Conservation (phyloP, 2,797 vertebrate genomes). For the Amniataba percoides region DNA sequence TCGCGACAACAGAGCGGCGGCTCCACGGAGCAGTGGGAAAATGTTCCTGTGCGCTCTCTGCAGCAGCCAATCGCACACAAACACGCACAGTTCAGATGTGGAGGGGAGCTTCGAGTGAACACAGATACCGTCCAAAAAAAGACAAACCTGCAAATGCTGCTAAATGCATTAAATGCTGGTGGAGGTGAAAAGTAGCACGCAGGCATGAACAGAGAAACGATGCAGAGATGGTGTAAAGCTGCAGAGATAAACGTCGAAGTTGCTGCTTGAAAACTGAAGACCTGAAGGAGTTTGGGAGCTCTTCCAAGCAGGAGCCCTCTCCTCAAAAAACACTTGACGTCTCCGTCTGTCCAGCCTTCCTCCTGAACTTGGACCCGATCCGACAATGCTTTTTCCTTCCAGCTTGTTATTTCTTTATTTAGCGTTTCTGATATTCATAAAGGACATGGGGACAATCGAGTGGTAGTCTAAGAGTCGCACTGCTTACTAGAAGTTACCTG, state of each 20-base stretch:
- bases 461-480: neutral
- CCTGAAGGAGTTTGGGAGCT: slow-evolving; percentile 2
- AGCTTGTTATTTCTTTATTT: slow-evolving; percentile 6
- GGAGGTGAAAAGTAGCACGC: neutral
- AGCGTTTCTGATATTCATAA: slow-evolving; percentile 2
- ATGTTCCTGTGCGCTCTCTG: slow-evolving; percentile 51
- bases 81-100: slow-evolving; percentile 31
- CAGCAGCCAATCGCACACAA: slow-evolving; percentile 31
- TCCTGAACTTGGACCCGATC: slow-evolving; percentile 21
- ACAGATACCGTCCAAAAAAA: neutral
- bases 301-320: slow-evolving; percentile 1
- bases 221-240: slow-evolving; percentile 6
- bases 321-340: slow-evolving; percentile 23
- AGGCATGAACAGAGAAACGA: neutral
- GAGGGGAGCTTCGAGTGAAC: neutral
- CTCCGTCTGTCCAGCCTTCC: slow-evolving; percentile 18
- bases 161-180: neutral
- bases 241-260: neutral
- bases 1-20: slow-evolving; percentile 67
- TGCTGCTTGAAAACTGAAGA: neutral
- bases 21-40: slow-evolving; percentile 78
- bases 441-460: neutral
- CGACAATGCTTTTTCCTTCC: slow-evolving; percentile 4
- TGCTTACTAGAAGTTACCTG: neutral
- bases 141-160: neutral